Base-by-base conservation (phyloP, 2,888 invertebrate species). In the Pomacea canaliculata region DNA sequence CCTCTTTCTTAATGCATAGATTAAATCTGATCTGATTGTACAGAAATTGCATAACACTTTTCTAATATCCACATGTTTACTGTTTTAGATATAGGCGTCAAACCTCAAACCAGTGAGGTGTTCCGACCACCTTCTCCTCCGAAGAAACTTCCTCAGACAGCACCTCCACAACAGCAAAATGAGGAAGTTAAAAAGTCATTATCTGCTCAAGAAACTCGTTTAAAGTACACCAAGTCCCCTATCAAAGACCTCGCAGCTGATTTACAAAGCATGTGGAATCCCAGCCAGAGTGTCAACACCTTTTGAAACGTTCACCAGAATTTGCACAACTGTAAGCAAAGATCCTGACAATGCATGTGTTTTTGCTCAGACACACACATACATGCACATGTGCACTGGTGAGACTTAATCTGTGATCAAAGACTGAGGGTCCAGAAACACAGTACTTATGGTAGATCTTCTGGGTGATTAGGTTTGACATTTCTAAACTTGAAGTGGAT, bases 181-280 rank as follows among this genome's bases (percentile, higher is more conserved):
- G 27, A 72, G 5, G 65, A 76, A 37, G 27, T 18, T n/a, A 62
- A 18, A 56, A 60, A 51, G 23, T 59, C 71, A 51, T 66, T 72
- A 9, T 19, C 67, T 3, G 37, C 68, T 12, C 68, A 73, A n/a
- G 70, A 77, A 18, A 27, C 73, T 8, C 70, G 71, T 12, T 71
- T 78, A 10, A 79, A 80, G 60, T 76, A 79, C 70, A 78, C 79
- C 67, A 80, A 80, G 59, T 76, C 78, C 27, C 77, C 79, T 23
- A 37, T 66, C 62, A 76, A 71, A 51, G 78, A 78, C 27, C n/a
- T 60, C 7, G 27, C 51, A n/a, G n/a, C 27, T 19, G 78, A 71
- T 56, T 27, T 46, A 7, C 73, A 76, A 13, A 51, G 19, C 23
- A 74, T 80, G 80, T 81, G 81, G 81, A 78, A 76, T 65, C 81